Conservation (phyloP, 2,113 vertebrate species). For the Tachysurus vachellii region DNA sequence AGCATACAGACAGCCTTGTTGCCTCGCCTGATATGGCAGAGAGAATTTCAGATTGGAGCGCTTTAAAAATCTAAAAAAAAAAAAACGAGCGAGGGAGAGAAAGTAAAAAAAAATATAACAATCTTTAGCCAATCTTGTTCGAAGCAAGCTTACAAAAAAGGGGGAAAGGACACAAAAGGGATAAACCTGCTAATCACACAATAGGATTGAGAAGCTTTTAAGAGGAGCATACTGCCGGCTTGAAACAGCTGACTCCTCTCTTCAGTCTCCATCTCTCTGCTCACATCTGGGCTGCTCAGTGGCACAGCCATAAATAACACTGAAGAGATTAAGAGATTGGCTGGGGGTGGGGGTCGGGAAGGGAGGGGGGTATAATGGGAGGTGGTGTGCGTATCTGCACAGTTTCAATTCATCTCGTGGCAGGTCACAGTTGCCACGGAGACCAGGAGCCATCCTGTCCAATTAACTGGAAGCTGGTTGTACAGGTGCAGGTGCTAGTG, state of each 20-base stretch:
- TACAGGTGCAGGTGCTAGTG: slow-evolving; percentile 42
- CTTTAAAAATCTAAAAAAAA: slow-evolving; percentile 32
- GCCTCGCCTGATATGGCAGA: slow-evolving; percentile 43
- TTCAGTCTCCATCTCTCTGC: slow-evolving; percentile 59
- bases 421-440: slow-evolving; percentile 53
- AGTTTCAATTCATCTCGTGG: slow-evolving; percentile 49
- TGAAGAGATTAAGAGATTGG: slow-evolving; percentile 72
- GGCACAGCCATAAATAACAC: slow-evolving; percentile 71
- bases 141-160: slow-evolving; percentile 32
- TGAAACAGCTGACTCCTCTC: slow-evolving; percentile 62
- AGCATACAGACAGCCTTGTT: slow-evolving; percentile 49
- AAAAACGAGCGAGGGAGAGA: neutral
- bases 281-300: slow-evolving; percentile 57
- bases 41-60: slow-evolving; percentile 46
- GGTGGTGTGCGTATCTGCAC: slow-evolving; percentile 43
- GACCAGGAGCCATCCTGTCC: slow-evolving; percentile 51
- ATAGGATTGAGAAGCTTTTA: slow-evolving; percentile 47
- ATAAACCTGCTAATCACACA: slow-evolving; percentile 52
- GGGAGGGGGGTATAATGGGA: slow-evolving; percentile 18
- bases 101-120: slow-evolving; percentile 19
- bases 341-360: slow-evolving; percentile 38
- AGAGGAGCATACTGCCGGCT: slow-evolving; percentile 22
- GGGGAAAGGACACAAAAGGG: neutral
- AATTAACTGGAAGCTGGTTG: slow-evolving; percentile 44
- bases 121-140: slow-evolving; percentile 29